A percentile compares a stretch with the other conserved stretches of the same genome.
These are phyloP conservation scores for Beroe forskalii DNA, from an alignment of 37 sponge, comb jelly and placozoan genomes.

Conservation along the genomic window DNA sequence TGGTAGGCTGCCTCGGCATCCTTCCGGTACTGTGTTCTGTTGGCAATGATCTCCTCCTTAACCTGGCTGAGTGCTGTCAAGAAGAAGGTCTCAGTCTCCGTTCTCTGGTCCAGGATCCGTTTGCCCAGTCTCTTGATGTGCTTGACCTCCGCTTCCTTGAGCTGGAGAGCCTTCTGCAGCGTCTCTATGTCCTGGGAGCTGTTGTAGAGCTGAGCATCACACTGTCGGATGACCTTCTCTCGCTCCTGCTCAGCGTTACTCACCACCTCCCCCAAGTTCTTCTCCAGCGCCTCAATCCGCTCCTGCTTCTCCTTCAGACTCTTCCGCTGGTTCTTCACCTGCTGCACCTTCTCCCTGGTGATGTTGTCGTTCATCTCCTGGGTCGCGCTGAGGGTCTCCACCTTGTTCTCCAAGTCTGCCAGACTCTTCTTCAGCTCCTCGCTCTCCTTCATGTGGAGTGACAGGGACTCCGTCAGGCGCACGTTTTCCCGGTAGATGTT, in stretches of 20 bases:
- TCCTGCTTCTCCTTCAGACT: constrained; percentile 61
- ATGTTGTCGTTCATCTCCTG: constrained; percentile 64
- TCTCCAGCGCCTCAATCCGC: constrained; percentile 38
- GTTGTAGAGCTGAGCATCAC: constrained; percentile 57
- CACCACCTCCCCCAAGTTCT: not conserved
- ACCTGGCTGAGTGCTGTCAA: constrained; percentile 82
- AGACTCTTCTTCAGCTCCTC: constrained; percentile 71
- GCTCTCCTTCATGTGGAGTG: constrained; percentile 77
- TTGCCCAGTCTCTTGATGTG: constrained; percentile 80
- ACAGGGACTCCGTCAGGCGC: constrained; percentile 79
- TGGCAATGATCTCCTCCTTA: constrained; percentile 68
- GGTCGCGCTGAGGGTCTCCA: constrained; percentile 14
- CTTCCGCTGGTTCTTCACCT: constrained; percentile 60
- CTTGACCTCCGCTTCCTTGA: constrained; percentile 72
- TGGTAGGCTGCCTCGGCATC: constrained; percentile 77
- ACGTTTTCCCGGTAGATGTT: constrained; percentile 85
- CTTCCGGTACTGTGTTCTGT: constrained; percentile 74
- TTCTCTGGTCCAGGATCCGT: constrained; percentile 80
- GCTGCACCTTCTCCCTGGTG: constrained; percentile 66
- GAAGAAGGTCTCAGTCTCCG: constrained; percentile 90
- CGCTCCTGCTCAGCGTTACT: not conserved
- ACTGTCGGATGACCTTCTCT: constrained; percentile 50
- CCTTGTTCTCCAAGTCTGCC: constrained; percentile 27
- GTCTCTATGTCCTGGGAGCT: constrained; percentile 10
- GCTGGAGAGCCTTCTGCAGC: constrained; percentile 50